Percentiles rank a stretch among this genome's conserved stretches.
These are phyloP conservation scores for Cynocephalus volans DNA, from an alignment of 2,113 vertebrate genomes.

Conservation along the genomic window DNA sequence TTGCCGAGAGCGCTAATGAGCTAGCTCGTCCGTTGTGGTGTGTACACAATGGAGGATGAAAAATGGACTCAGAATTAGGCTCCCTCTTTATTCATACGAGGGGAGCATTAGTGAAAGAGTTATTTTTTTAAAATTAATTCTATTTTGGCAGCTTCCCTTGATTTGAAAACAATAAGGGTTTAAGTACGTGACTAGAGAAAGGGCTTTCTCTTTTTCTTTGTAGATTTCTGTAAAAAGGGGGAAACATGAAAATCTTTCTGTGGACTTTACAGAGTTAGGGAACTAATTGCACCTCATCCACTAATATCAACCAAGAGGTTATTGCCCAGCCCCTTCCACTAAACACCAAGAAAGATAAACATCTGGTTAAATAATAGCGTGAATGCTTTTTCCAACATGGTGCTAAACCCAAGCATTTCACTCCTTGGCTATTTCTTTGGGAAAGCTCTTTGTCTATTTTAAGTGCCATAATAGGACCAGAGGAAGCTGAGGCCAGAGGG, in stretches of 20 bases:
- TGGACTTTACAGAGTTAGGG: background rate
- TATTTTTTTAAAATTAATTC: slow-evolving; percentile 76
- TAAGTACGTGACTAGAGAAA: slow-evolving; percentile 63
- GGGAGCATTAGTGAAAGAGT: slow-evolving; percentile 61
- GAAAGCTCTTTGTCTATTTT: background rate
- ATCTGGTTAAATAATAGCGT: slow-evolving; percentile 35
- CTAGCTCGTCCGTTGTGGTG: slow-evolving; percentile 57
- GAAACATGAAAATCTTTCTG: slow-evolving; percentile 5
- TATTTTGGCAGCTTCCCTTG: slow-evolving; percentile 73
- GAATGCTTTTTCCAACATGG: background rate
- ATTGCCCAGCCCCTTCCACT: background rate
- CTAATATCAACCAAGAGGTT: background rate
- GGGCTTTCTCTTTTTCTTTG: slow-evolving; percentile 27
- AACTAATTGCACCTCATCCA: background rate
- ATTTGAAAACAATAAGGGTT: slow-evolving; percentile 71
- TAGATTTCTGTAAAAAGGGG: slow-evolving; percentile 32
- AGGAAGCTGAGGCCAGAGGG: background rate
- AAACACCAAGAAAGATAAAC: background rate
- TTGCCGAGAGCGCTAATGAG: slow-evolving; percentile 79
- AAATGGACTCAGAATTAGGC: slow-evolving; percentile 61
- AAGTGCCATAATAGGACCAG: slow-evolving; percentile 9
- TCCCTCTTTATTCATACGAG: slow-evolving; percentile 70
- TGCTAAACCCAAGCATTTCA: slow-evolving; percentile 12
- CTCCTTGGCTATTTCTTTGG: background rate
- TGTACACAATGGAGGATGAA: slow-evolving; percentile 71